phyloP scores from a whole-genome alignment of 2,888 invertebrate genomes.

The Sinohyriopsis cumingii region DNA sequence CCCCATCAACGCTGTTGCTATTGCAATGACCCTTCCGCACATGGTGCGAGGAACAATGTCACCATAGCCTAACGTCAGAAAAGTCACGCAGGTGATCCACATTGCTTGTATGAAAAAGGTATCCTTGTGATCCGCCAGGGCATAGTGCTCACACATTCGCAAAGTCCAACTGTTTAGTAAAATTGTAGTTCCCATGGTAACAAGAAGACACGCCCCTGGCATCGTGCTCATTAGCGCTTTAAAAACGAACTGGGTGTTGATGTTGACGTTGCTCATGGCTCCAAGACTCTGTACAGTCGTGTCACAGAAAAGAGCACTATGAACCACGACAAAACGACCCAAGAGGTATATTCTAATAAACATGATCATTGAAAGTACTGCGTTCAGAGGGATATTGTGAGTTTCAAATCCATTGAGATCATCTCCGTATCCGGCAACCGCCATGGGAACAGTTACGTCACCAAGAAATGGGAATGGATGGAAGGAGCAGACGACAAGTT shows the following conservation, averaged over 20 bases:
- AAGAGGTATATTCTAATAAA: constrained; percentile 56
- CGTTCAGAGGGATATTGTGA: constrained; percentile 48
- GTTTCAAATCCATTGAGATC: constrained; percentile 36
- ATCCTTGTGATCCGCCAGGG: constrained; percentile 39
- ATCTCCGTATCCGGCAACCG: constrained; percentile 29
- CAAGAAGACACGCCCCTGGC: constrained; percentile 51
- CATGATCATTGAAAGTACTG: constrained; percentile 59
- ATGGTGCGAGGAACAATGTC: constrained; percentile 60
- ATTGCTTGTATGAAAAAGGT: constrained; percentile 54
- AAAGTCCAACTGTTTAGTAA: constrained; percentile 58
- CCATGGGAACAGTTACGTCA: constrained; percentile 42
- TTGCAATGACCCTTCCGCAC: constrained; percentile 57
- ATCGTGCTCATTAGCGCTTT: constrained; percentile 57
- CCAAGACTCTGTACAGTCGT: constrained; percentile 62
- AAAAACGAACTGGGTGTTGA: constrained; percentile 62
- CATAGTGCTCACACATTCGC: constrained; percentile 57
- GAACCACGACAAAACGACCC: constrained; percentile 56
- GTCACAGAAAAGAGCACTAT: constrained; percentile 58
- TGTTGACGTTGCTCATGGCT: constrained; percentile 59
- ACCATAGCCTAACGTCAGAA: constrained; percentile 61
- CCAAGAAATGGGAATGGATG: constrained; percentile 57
- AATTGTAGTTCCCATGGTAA: constrained; percentile 54
- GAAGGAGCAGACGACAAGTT: constrained; percentile 51
- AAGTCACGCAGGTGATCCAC: constrained; percentile 62
- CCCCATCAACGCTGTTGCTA: constrained; percentile 58